A percentile compares a stretch with the other conserved stretches of the same genome.
These are phyloP conservation scores for Himalopsyche tibetana DNA, from an alignment of 2,888 invertebrate genomes.

Conservation along the genomic window DNA sequence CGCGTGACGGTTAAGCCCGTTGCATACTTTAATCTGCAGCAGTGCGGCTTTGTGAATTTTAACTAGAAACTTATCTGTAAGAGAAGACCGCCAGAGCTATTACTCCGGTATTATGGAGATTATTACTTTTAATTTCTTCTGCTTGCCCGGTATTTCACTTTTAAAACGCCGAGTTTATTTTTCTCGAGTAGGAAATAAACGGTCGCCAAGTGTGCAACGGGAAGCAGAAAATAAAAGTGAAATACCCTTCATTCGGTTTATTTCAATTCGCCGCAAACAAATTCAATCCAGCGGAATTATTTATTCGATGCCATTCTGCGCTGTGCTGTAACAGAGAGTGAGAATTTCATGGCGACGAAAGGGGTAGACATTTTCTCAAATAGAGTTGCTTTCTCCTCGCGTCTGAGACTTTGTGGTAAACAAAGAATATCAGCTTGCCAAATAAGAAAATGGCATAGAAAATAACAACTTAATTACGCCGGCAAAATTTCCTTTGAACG, in stretches of 20 bases:
- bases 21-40: conserved; percentile 65
- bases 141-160: conserved; percentile 59
- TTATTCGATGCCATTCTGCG: conserved; percentile 45
- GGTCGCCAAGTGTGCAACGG: conserved; percentile 56
- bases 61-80: conserved; percentile 63
- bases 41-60: conserved; percentile 65
- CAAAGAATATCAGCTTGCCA: conserved; percentile 27
- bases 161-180: conserved; percentile 63
- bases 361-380: conserved; percentile 28
- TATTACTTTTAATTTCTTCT: conserved; percentile 65
- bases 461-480: conserved; percentile 27
- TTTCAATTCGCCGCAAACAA: conserved; percentile 39
- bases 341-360: conserved; percentile 45
- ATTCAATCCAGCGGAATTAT: conserved; percentile 40
- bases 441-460: conserved; percentile 19
- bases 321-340: conserved; percentile 39
- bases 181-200: conserved; percentile 60
- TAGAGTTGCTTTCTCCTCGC: not conserved
- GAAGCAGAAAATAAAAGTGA: conserved; percentile 49
- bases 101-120: conserved; percentile 64
- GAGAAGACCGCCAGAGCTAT: conserved; percentile 58
- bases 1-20: conserved; percentile 48
- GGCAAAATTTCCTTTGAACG: not conserved
- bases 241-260: conserved; percentile 36
- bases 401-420: not conserved